phyloP scores from a whole-genome alignment of 2,888 invertebrate genomes.

The Colostygia pectinataria region DNA sequence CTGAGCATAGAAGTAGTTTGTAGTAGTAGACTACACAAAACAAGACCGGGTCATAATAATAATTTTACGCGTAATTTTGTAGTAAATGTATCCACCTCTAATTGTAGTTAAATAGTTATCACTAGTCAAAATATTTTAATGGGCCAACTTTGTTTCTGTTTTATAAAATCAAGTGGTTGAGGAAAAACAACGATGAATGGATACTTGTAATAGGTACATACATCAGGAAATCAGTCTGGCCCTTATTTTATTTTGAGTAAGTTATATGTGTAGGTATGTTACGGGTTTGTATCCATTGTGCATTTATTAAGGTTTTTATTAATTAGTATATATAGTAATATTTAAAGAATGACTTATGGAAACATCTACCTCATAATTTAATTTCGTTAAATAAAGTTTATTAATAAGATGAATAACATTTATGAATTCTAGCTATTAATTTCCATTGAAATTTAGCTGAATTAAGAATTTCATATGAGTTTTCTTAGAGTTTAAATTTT shows the following conservation, averaged over 20 bases:
- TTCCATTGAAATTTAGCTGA: conserved; percentile 61
- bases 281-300: conserved; percentile 57
- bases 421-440: conserved; percentile 72
- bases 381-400: conserved; percentile 75
- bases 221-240: too few relatives aligned
- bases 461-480: conserved; percentile 65
- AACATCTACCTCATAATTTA: conserved; percentile 82
- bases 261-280: too few relatives aligned
- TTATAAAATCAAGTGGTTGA: too few relatives aligned
- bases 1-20: too few relatives aligned
- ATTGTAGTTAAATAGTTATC: conserved; percentile 22
- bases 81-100: conserved; percentile 14
- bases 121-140: too few relatives aligned
- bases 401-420: conserved; percentile 74
- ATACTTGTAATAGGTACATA: too few relatives aligned
- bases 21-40: not conserved
- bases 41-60: not conserved
- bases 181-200: too few relatives aligned
- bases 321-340: conserved; percentile 50
- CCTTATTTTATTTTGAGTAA: too few relatives aligned
- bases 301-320: conserved; percentile 52
- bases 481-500: conserved; percentile 78
- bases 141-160: too few relatives aligned
- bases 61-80: not conserved
- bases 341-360: conserved; percentile 77